Evolutionary conservation across 1,140 invertebrate genomes (phyloP).

Genomic region (Cyrtorhinus lividipennis): DNA sequence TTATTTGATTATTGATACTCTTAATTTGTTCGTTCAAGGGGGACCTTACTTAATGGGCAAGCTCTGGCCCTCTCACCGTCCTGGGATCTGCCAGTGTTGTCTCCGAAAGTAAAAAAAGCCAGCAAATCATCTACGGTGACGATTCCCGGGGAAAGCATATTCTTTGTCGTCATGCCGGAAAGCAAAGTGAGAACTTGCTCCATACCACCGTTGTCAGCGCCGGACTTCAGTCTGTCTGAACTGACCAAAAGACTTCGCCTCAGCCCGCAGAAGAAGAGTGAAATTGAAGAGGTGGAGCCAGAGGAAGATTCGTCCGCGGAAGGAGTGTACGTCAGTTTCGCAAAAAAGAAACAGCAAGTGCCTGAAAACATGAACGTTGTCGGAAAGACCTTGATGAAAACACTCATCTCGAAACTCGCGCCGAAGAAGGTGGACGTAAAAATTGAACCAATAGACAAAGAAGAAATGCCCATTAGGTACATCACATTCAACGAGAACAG

Average conservation of each 20-base stretch:
- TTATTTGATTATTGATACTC: too few species aligned
- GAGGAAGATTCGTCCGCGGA: neutral
- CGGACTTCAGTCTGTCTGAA: neutral
- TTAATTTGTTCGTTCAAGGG: too few species aligned
- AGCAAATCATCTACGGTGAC: constrained; percentile 13
- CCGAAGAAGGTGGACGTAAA: neutral
- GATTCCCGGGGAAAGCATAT: constrained; percentile 19
- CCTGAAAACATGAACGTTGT: neutral
- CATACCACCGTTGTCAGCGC: neutral
- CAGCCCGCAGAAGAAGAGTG: neutral
- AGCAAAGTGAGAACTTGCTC: constrained; percentile 19
- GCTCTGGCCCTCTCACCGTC: constrained; percentile 18
- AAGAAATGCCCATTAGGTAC: constrained; percentile 20
- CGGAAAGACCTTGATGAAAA: neutral
- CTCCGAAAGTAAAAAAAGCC: constrained; percentile 18
- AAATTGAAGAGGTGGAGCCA: neutral
- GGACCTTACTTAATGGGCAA: constrained; percentile 21
- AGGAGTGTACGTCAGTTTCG: constrained; percentile 14
- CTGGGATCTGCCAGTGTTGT: constrained; percentile 22
- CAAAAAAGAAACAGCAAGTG: constrained; percentile 1
- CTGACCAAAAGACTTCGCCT: neutral
- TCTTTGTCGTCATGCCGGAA: constrained; percentile 22
- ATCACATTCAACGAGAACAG: constrained; percentile 22
- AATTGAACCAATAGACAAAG: constrained; percentile 12
- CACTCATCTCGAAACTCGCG: neutral